Percentiles rank a stretch among this genome's conserved stretches.
Evolutionary conservation across 2,888 invertebrate genomes (phyloP).

Genomic region (Cosmia pyralina): DNA sequence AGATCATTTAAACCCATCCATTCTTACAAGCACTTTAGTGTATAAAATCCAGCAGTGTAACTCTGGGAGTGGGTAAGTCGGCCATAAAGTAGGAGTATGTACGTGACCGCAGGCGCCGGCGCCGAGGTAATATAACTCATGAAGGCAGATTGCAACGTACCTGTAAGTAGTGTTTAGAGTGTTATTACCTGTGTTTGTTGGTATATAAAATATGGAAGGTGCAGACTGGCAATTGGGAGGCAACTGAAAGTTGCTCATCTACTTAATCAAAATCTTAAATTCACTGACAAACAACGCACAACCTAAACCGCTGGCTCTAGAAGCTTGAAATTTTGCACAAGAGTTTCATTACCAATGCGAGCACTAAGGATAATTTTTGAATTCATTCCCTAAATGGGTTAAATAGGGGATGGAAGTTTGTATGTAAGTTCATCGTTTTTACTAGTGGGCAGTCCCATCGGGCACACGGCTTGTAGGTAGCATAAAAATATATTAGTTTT

Average conservation of each 20-base stretch:
- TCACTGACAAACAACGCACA: too few species aligned
- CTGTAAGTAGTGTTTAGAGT: slow-evolving; percentile 52
- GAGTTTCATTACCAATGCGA: too few species aligned
- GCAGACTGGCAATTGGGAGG: neutral
- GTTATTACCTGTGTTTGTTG: slow-evolving; percentile 44
- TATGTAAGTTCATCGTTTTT: too few species aligned
- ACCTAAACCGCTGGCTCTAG: too few species aligned
- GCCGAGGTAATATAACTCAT: slow-evolving; percentile 45
- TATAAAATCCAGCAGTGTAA: slow-evolving; percentile 60
- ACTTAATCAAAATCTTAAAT: too few species aligned
- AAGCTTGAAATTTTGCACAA: too few species aligned
- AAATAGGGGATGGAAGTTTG: too few species aligned
- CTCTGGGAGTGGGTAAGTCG: slow-evolving; percentile 51
- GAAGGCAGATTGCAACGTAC: slow-evolving; percentile 51
- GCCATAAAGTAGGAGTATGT: slow-evolving; percentile 53
- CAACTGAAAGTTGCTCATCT: neutral
- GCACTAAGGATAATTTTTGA: too few species aligned
- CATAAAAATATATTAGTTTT: too few species aligned
- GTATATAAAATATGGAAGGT: neutral
- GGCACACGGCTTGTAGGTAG: too few species aligned
- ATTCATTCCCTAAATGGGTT: too few species aligned
- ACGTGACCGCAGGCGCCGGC: slow-evolving; percentile 56
- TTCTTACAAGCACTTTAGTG: slow-evolving; percentile 61
- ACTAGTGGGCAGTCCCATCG: too few species aligned
- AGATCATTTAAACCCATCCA: slow-evolving; percentile 54